Evolutionary conservation across 1,140 invertebrate genomes (phyloP).

Genomic region (Neodiprion lecontei): DNA sequence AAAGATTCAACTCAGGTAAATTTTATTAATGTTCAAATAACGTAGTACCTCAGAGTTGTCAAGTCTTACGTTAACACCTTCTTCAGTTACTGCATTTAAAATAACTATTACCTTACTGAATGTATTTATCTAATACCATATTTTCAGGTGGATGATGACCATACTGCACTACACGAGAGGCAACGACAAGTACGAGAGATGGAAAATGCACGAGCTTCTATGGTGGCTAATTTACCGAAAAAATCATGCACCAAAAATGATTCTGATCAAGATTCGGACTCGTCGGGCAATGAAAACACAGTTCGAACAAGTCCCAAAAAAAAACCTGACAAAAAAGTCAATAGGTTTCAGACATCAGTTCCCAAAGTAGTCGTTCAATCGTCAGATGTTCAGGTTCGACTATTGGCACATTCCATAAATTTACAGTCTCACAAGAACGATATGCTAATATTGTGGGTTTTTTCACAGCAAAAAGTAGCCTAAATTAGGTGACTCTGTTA

Average conservation of each 20-base stretch:
- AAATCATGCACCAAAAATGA: constrained; percentile 14
- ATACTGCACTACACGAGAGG: constrained; percentile 47
- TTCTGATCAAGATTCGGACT: background rate
- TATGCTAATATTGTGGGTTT: too few relatives aligned
- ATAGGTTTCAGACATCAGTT: background rate
- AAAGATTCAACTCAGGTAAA: constrained; percentile 42
- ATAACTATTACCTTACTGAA: background rate
- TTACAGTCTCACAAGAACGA: too few relatives aligned
- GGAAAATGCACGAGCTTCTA: constrained; percentile 58
- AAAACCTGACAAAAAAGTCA: constrained; percentile 11
- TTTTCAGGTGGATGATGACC: constrained; percentile 36
- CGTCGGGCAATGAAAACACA: constrained; percentile 26
- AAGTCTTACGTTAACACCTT: too few relatives aligned
- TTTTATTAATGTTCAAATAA: constrained; percentile 15
- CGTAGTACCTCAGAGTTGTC: background rate
- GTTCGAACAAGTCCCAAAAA: constrained; percentile 20
- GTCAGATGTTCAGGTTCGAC: background rate
- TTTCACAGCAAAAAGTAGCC: too few relatives aligned
- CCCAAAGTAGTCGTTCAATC: constrained; percentile 1
- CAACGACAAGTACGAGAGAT: constrained; percentile 55
- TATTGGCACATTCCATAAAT: too few relatives aligned
- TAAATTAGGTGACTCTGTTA: too few relatives aligned
- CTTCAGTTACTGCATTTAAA: too few relatives aligned
- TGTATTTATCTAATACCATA: background rate
- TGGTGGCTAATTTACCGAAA: constrained; percentile 48